Conservation (phyloP, 1,140 invertebrate genomes). For the Palaemon carinicauda region DNA sequence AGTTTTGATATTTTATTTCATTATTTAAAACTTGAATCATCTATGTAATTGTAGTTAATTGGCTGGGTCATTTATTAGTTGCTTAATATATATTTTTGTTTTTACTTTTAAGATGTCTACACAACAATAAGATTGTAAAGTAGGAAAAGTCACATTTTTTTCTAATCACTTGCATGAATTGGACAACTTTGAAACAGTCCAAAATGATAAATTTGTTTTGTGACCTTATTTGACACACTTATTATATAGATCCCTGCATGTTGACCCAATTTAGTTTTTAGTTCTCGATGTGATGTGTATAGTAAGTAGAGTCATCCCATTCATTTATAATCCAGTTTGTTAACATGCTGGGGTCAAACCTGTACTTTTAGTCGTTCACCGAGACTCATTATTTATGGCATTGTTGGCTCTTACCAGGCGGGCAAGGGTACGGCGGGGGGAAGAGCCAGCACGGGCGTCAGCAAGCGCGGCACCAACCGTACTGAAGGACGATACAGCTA, state of each 20-base stretch:
- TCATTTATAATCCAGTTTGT: conserved; percentile 31
- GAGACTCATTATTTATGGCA: conserved; percentile 57
- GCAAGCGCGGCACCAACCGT: conserved; percentile 53
- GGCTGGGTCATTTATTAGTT: too few species aligned
- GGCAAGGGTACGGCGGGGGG: conserved; percentile 53
- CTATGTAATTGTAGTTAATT: too few species aligned
- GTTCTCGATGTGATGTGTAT: background rate
- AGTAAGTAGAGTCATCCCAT: conserved; percentile 22
- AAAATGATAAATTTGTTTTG: too few species aligned
- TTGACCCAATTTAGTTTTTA: conserved; percentile 31
- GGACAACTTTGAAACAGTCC: too few species aligned
- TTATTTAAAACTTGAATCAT: too few species aligned
- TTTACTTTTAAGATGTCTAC: too few species aligned
- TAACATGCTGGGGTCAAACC: conserved; percentile 54
- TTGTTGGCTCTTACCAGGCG: conserved; percentile 56
- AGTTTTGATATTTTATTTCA: too few species aligned
- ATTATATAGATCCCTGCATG: conserved; percentile 25
- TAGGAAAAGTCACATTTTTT: background rate
- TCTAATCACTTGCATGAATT: background rate
- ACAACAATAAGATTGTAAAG: too few species aligned
- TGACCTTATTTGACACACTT: too few species aligned
- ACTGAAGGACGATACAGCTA: conserved; percentile 42
- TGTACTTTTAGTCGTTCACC: conserved; percentile 54
- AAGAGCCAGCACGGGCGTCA: conserved; percentile 53
- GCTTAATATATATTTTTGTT: too few species aligned